These are phyloP conservation scores for Ormyrus thymus DNA, from an alignment of 2,888 invertebrate species.

Conservation along the genomic window DNA sequence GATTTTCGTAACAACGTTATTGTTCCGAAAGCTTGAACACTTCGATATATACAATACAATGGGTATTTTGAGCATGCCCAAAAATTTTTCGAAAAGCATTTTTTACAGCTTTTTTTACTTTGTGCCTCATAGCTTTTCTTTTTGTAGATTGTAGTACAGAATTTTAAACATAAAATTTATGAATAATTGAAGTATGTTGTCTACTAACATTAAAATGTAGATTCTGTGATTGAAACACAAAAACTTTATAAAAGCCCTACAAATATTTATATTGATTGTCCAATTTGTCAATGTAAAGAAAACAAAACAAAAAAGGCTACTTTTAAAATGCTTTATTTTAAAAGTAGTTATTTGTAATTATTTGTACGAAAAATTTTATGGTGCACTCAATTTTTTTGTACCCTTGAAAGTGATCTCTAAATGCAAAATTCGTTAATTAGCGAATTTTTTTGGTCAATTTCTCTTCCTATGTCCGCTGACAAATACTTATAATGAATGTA, in stretches of 20 bases:
- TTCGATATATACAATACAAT: slow-evolving; percentile 11
- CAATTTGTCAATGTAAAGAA: neutral
- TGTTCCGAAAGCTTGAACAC: slow-evolving; percentile 8
- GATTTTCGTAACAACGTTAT: slow-evolving; percentile 35
- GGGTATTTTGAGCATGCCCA: slow-evolving; percentile 14
- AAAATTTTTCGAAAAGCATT: slow-evolving; percentile 20
- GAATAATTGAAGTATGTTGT: too few relatives aligned
- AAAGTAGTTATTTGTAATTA: too few relatives aligned
- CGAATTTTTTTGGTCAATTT: slow-evolving; percentile 4
- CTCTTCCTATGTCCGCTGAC: slow-evolving; percentile 1
- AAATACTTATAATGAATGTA: neutral
- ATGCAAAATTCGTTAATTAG: neutral
- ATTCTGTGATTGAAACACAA: neutral
- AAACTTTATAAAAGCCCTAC: neutral
- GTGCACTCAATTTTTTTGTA: slow-evolving; percentile 20
- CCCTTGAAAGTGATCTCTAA: neutral
- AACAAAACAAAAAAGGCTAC: too few relatives aligned
- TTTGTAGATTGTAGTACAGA: too few relatives aligned
- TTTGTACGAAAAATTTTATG: slow-evolving; percentile 9
- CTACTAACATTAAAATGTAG: too few relatives aligned
- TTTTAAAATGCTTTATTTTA: neutral
- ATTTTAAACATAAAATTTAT: too few relatives aligned
- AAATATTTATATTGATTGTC: neutral
- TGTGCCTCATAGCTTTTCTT: too few relatives aligned
- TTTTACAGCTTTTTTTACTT: neutral